Percentiles rank a stretch among this genome's conserved stretches.
Evolutionary conservation across 2,888 invertebrate species (phyloP).

Genomic region (Orgyia antiqua): DNA sequence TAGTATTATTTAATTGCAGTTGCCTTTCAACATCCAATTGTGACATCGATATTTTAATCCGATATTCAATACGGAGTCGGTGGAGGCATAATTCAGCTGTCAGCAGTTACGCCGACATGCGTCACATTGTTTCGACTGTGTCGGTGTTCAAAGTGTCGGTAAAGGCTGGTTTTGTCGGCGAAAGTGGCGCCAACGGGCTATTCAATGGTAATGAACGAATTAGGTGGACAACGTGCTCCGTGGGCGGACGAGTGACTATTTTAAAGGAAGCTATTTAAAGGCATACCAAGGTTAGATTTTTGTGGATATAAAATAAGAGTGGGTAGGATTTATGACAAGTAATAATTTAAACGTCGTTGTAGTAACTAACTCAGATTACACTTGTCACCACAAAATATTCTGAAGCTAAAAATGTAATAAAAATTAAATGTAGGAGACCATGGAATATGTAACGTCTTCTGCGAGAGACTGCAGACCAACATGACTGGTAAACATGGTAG

Average conservation of each 20-base stretch:
- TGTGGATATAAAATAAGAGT: no score
- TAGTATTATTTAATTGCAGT: no score
- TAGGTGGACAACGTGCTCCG: slow-evolving; percentile 21
- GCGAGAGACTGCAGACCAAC: no score
- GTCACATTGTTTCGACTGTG: slow-evolving; percentile 25
- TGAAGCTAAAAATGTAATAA: no score
- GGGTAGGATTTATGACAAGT: no score
- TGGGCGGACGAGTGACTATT: slow-evolving; percentile 17
- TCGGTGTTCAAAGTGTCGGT: slow-evolving; percentile 21
- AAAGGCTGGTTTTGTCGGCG: slow-evolving; percentile 22
- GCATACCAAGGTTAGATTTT: slow-evolving; percentile 14
- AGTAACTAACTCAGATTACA: no score
- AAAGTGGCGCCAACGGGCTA: slow-evolving; percentile 33
- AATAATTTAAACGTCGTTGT: no score
- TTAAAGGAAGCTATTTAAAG: slow-evolving; percentile 16
- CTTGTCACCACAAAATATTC: no score
- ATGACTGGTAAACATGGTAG: no score
- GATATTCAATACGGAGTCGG: slow-evolving; percentile 24
- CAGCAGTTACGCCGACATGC: slow-evolving; percentile 21
- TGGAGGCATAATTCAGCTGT: slow-evolving; percentile 23
- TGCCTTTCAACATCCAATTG: neutral
- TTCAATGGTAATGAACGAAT: slow-evolving; percentile 46
- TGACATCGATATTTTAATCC: slow-evolving; percentile 14
- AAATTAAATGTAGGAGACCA: no score
- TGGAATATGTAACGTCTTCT: no score